Evolutionary conservation across 2,888 invertebrate species (phyloP), one percentile per base, ranked within the genome.

Genomic region (Dasysyrphus tricinctus): DNA sequence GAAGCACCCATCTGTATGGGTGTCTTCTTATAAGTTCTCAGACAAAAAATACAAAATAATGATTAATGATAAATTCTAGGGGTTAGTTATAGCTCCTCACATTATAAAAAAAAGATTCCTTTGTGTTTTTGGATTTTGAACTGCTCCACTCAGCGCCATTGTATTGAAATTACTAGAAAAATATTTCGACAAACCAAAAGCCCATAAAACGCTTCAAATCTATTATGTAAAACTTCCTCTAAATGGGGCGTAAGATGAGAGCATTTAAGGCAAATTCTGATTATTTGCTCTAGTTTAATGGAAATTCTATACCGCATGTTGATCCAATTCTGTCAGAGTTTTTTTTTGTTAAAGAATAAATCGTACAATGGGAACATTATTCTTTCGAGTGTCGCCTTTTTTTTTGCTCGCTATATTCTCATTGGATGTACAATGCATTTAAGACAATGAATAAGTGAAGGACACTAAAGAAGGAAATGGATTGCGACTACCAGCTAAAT

Each of bases 391-490:
- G 67, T 51, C 39, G 39, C 8, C 39, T 67, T 67, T 49, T 67
- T 51, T 37, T 12, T 37, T 29, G 5, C 24, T 24, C 2, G 16
- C 34, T 24, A 32, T 11, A 16, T 65, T 47, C 12, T 32, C 32
- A 32, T 47, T 19, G 47, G 65, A 65, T 65, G 67, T 37, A n/a
- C n/a, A n/a, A 67, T 67, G 67, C 67, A 67, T 67, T 51, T 67
- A 67, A 67, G 67, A 67, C 67, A 67, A 67, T 67, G 67, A 67
- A 67, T 37, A 51, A 67, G 24, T 67, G 67, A 49, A 51, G 67
- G 49, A 51, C 67, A 49, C 37, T 49, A 37, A 34, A 49, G 51
- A 67, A 49, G 67, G 51, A 67, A 67, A 67, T 51, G 67, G 37
- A 67, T 67, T 67, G 51, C 67, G 51, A 67, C 67, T 67, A 37